A percentile compares a stretch with the other conserved stretches of the same genome.
These are phyloP conservation scores for Botia almorhae DNA, from an alignment of 2,797 vertebrate genomes.

Conservation along the genomic window DNA sequence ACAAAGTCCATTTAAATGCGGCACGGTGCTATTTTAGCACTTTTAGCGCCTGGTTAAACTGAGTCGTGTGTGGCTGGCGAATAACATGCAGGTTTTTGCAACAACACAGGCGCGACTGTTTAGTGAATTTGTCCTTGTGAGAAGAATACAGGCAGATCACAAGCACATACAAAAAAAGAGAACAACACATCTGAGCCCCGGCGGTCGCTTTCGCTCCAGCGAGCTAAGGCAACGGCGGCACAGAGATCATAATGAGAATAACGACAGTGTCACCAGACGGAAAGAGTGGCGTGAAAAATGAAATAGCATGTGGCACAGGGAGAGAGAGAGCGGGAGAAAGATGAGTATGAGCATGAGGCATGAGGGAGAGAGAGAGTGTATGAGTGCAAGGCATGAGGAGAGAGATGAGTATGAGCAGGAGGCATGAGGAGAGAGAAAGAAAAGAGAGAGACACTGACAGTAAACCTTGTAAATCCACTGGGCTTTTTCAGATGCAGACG, in stretches of 20 bases:
- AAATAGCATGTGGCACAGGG: constrained; percentile 45
- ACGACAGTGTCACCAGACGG: constrained; percentile 67
- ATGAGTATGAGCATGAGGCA: constrained; percentile 48
- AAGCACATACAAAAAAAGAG: constrained; percentile 13
- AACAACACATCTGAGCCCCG: constrained; percentile 40
- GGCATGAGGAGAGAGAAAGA: constrained; percentile 45
- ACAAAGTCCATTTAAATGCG: neutral
- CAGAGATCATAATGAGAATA: constrained; percentile 63
- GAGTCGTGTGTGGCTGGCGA: neutral
- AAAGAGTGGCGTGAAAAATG: constrained; percentile 65
- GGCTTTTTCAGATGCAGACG: constrained; percentile 77
- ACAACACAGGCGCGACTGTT: neutral
- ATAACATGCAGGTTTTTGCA: constrained; percentile 1
- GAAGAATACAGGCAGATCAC: neutral
- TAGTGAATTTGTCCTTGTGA: constrained; percentile 1
- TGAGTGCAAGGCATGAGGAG: constrained; percentile 36
- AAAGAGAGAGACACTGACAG: constrained; percentile 70
- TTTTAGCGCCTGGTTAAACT: constrained; percentile 2
- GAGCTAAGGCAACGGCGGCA: constrained; percentile 52
- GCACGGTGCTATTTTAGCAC: neutral
- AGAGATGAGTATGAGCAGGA: constrained; percentile 46
- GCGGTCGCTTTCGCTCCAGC: constrained; percentile 51
- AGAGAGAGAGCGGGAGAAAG: constrained; percentile 52
- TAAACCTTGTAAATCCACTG: constrained; percentile 80
- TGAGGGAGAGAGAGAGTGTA: constrained; percentile 47